These are phyloP conservation scores for Callipepla californica DNA, from an alignment of 2,113 vertebrate genomes.

Conservation along the genomic window DNA sequence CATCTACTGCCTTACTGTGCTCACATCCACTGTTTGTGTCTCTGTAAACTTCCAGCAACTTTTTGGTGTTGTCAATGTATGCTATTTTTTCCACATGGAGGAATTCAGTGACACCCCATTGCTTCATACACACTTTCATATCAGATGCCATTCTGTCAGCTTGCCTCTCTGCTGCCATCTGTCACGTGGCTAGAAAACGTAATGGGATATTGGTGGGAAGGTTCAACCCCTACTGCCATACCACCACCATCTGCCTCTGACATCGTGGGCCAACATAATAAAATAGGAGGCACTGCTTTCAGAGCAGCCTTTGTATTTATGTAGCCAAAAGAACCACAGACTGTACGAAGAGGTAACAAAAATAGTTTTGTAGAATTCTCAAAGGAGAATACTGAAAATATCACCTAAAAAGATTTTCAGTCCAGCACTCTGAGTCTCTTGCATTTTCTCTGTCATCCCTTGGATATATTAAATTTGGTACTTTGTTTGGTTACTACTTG, in stretches of 20 bases:
- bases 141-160: not conserved
- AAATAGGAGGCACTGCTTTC: not conserved
- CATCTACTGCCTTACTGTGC: no score
- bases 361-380: not conserved
- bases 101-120: not conserved
- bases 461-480: not conserved
- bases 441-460: not conserved
- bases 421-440: not conserved
- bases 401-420: not conserved
- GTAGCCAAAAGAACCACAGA: not conserved
- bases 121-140: not conserved
- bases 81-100: not conserved
- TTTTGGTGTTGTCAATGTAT: no score
- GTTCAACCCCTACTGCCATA: not conserved
- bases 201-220: not conserved
- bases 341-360: not conserved
- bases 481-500: not conserved
- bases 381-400: not conserved
- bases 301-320: not conserved
- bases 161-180: not conserved
- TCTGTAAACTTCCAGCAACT: no score
- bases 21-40: no score
- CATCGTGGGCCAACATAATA: not conserved
- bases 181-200: not conserved
- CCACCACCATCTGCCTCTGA: not conserved